Conservation (phyloP, 2,113 vertebrate genomes). For the Vidua macroura region DNA sequence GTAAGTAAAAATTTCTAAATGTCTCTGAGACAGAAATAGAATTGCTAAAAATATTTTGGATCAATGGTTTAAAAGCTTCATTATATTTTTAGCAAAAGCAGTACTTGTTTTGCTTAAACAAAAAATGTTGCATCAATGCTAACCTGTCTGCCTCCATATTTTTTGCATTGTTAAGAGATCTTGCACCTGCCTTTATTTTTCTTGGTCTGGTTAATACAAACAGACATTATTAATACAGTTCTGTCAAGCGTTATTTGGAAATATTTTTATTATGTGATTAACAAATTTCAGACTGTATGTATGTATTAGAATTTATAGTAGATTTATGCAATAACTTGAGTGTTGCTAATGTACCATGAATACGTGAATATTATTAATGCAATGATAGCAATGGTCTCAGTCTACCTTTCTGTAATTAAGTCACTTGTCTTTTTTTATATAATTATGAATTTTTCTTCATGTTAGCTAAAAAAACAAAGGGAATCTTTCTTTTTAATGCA, state of each 20-base stretch:
- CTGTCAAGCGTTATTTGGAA: neutral
- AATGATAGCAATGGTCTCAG: neutral
- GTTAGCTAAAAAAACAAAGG: neutral
- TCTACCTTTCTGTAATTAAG: neutral
- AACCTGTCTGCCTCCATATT: neutral
- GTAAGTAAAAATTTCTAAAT: neutral
- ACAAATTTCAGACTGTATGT: neutral
- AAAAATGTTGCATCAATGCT: neutral
- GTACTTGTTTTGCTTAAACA: neutral
- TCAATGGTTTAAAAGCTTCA: neutral
- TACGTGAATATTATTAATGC: neutral
- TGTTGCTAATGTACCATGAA: neutral
- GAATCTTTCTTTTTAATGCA: neutral
- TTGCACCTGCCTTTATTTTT: neutral
- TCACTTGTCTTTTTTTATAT: neutral
- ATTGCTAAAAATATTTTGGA: neutral
- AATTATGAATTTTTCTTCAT: neutral
- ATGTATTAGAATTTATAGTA: neutral
- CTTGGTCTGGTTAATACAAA: neutral
- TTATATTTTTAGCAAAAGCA: neutral
- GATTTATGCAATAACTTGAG: neutral
- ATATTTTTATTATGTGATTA: neutral
- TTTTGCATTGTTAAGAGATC: neutral
- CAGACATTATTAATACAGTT: neutral
- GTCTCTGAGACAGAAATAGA: neutral